Conservation (phyloP, 2,113 vertebrate species). For the Pontoporia blainvillei region DNA sequence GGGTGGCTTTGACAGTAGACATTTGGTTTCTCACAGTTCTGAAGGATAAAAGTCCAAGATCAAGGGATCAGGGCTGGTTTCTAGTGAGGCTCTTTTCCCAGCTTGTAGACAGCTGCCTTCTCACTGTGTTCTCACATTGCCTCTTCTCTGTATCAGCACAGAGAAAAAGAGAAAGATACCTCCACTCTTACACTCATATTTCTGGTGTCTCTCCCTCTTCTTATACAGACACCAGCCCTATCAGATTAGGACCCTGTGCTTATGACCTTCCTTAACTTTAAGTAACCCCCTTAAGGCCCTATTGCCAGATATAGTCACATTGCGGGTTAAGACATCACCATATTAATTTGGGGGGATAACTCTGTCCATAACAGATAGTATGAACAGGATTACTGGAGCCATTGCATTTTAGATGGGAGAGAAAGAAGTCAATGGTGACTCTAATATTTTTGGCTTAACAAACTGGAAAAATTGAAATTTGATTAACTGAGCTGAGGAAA, state of each 20-base stretch:
- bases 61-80: not conserved
- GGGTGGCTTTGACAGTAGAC: not conserved
- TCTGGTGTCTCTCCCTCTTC: not conserved
- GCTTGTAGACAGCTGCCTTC: not conserved
- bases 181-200: not conserved
- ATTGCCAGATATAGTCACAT: not conserved
- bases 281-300: not conserved
- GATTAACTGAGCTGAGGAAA: not conserved
- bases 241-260: not conserved
- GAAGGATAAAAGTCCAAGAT: not conserved
- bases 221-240: not conserved
- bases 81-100: not conserved
- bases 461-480: not conserved
- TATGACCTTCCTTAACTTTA: not conserved
- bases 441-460: not conserved
- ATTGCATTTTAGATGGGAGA: not conserved
- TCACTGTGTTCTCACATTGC: no score
- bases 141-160: not conserved
- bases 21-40: not conserved
- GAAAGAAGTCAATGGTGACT: not conserved
- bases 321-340: not conserved
- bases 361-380: not conserved
- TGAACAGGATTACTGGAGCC: no score
- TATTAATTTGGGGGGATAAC: not conserved
- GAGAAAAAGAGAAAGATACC: not conserved